Conservation (phyloP, 2,113 vertebrate genomes). For the Lepidothrix coronata region DNA sequence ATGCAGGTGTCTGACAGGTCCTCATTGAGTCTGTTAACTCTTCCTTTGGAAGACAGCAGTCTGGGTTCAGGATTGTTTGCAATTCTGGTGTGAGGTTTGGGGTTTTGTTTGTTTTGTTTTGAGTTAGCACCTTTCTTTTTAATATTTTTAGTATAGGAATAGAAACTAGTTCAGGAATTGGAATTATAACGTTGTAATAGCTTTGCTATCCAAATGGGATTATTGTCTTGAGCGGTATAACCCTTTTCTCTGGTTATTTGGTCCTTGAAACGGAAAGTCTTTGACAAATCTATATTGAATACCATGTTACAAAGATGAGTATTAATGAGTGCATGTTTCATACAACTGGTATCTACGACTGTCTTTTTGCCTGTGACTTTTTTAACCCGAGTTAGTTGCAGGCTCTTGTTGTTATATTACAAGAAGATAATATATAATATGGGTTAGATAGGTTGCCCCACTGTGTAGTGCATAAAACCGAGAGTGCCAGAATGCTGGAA, state of each 20-base stretch:
- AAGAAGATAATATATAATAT: neutral
- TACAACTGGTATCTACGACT: neutral
- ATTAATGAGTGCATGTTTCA: neutral
- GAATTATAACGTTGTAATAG: neutral
- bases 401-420: neutral
- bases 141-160: neutral
- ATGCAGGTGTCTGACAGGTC: neutral
- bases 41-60: neutral
- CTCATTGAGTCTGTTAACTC: neutral
- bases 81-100: neutral
- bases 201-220: neutral
- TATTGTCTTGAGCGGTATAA: neutral
- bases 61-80: neutral
- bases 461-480: neutral
- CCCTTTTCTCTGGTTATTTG: neutral
- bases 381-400: neutral
- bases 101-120: neutral
- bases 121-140: neutral
- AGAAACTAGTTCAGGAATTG: neutral
- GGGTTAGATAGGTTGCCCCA: neutral
- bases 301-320: neutral
- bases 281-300: neutral
- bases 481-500: neutral
- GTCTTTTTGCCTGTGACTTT: neutral
- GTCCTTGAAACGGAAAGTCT: neutral